Percentiles rank a stretch among this genome's conserved stretches.
Evolutionary conservation across 1,140 invertebrate genomes (phyloP).

Genomic region (Spodoptera frugiperda): DNA sequence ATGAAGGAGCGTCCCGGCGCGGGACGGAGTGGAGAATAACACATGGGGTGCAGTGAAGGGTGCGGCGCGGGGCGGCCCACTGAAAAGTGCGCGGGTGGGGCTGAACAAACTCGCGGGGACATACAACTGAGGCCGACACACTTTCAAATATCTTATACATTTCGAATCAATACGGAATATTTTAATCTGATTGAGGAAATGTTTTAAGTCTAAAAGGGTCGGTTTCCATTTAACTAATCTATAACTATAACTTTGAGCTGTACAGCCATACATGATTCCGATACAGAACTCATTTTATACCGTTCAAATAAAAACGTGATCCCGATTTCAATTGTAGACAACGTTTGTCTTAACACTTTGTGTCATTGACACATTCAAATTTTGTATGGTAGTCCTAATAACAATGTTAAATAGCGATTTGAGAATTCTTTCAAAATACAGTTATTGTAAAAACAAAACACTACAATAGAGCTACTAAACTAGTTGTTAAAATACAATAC

Average conservation of each 20-base stretch:
- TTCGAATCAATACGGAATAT: constrained; percentile 41
- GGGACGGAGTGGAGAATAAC: constrained; percentile 84
- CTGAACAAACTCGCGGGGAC: constrained; percentile 85
- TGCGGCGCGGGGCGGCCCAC: constrained; percentile 83
- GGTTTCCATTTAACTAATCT: too few relatives aligned
- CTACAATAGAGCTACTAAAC: constrained; percentile 60
- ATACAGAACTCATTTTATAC: too few relatives aligned
- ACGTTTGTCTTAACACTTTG: background rate
- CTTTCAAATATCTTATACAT: constrained; percentile 37
- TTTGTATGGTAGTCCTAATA: constrained; percentile 52
- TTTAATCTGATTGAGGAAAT: background rate
- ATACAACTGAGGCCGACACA: constrained; percentile 64
- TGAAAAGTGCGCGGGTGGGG: constrained; percentile 86
- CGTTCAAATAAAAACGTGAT: background rate
- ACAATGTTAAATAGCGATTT: constrained; percentile 22
- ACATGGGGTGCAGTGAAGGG: constrained; percentile 85
- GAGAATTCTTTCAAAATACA: constrained; percentile 41
- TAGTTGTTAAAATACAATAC: constrained; percentile 66
- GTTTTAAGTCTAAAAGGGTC: too few relatives aligned
- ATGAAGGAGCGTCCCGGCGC: constrained; percentile 84
- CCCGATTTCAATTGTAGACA: too few relatives aligned
- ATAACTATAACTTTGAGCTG: too few relatives aligned
- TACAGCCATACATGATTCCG: too few relatives aligned
- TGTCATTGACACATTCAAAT: constrained; percentile 13
- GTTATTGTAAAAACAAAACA: constrained; percentile 65